A percentile compares a stretch with the other conserved stretches of the same genome.
phyloP scores from a whole-genome alignment of 2,888 invertebrate species.

The Megaustenia siamemsis region DNA sequence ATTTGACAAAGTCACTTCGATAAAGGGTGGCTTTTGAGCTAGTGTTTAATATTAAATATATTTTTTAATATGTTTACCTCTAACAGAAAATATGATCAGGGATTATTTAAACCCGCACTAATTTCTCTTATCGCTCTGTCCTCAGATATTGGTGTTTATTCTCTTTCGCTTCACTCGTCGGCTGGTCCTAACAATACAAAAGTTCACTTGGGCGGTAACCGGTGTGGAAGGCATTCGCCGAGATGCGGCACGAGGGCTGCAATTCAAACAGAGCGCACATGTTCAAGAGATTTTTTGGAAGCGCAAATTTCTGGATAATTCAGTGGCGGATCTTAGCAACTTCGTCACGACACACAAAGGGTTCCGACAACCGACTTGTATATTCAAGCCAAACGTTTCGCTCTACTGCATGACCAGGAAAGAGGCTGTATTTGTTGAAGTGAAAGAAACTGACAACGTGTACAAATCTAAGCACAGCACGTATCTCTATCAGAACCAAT shows the following conservation, averaged over 20 bases:
- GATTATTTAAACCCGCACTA: too few species aligned
- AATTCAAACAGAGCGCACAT: conserved; percentile 74
- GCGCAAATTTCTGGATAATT: conserved; percentile 66
- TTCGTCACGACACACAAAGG: conserved; percentile 73
- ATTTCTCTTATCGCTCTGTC: not conserved
- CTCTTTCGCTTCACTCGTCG: conserved; percentile 68
- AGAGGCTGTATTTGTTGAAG: conserved; percentile 74
- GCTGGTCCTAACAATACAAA: conserved; percentile 70
- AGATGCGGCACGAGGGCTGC: conserved; percentile 69
- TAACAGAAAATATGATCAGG: too few species aligned
- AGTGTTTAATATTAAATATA: too few species aligned
- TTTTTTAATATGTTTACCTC: too few species aligned
- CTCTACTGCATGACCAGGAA: conserved; percentile 72
- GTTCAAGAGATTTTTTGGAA: conserved; percentile 73
- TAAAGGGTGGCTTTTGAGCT: too few species aligned
- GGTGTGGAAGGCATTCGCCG: conserved; percentile 72
- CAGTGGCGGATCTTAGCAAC: conserved; percentile 69
- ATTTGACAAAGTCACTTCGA: too few species aligned
- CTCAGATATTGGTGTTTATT: conserved; percentile 66
- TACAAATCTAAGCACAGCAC: conserved; percentile 60
- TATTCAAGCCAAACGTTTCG: conserved; percentile 70
- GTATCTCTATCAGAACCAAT: conserved; percentile 70
- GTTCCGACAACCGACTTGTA: conserved; percentile 73
- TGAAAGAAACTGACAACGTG: conserved; percentile 65
- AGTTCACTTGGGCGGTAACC: conserved; percentile 74